These are phyloP conservation scores for Neomonachus schauinslandi DNA, from an alignment of 2,113 vertebrate genomes.

Conservation along the genomic window DNA sequence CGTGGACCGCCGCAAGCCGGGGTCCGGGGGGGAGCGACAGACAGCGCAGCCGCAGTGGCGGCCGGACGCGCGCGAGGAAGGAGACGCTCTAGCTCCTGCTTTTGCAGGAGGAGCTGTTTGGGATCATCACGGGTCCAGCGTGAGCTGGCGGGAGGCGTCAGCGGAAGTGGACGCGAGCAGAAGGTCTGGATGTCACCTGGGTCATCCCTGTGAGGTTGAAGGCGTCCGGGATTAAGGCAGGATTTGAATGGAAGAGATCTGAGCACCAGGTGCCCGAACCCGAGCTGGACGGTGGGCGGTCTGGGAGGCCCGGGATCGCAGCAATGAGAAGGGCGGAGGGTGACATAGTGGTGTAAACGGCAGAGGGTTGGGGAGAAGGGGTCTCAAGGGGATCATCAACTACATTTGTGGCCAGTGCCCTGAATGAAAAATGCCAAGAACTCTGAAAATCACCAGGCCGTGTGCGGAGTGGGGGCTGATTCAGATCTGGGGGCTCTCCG, in stretches of 20 bases:
- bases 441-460: not conserved
- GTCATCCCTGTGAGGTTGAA: not conserved
- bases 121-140: not conserved
- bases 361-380: not conserved
- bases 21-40: not conserved
- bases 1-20: fast-evolving
- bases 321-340: not conserved
- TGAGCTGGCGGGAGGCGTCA: not conserved
- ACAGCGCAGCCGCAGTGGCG: not conserved
- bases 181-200: not conserved
- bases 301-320: not conserved
- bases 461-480: too few relatives aligned
- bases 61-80: too few relatives aligned
- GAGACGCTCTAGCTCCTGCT: not conserved
- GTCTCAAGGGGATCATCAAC: not conserved
- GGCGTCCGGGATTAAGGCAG: not conserved
- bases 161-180: not conserved
- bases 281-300: fast-evolving
- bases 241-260: not conserved
- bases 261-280: not conserved
- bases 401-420: not conserved
- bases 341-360: not conserved
- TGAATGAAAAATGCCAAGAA: not conserved
- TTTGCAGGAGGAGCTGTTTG: not conserved
- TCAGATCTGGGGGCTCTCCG: not conserved